Percentiles rank a stretch among this genome's conserved stretches.
Conservation (phyloP, 2,113 vertebrate genomes). For the Thunnus maccoyii region DNA sequence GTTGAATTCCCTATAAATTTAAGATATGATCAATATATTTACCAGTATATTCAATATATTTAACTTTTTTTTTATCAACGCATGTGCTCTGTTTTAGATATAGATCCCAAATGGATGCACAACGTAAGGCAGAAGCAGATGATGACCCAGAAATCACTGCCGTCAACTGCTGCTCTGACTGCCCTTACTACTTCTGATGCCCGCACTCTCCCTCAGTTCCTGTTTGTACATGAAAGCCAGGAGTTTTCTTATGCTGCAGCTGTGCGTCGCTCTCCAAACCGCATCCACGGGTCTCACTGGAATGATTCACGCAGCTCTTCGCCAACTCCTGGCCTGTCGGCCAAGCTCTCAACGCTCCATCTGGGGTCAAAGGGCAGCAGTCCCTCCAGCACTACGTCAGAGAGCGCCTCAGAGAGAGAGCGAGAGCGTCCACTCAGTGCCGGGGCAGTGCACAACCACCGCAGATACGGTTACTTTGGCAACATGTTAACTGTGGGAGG, state of each 20-base stretch:
- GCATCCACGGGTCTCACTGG: slow-evolving; percentile 79
- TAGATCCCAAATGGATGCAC: slow-evolving; percentile 90
- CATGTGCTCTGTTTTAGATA: slow-evolving; percentile 65
- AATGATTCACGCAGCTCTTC: slow-evolving; percentile 90
- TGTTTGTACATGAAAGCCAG: slow-evolving; percentile 87
- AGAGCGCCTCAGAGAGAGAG: slow-evolving; percentile 89
- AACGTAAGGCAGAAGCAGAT: slow-evolving; percentile 87
- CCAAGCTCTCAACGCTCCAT: slow-evolving; percentile 89
- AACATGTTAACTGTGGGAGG: slow-evolving; percentile 64
- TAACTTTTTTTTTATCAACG: neutral
- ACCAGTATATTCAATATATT: neutral
- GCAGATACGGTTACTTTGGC: slow-evolving; percentile 76
- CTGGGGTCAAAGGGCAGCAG: slow-evolving; percentile 95
- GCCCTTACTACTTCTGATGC: slow-evolving; percentile 85
- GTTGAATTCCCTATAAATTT: neutral
- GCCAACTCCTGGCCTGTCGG: slow-evolving; percentile 85
- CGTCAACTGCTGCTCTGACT: slow-evolving; percentile 55
- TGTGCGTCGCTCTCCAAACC: slow-evolving; percentile 86
- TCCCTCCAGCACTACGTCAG: slow-evolving; percentile 92
- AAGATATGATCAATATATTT: neutral
- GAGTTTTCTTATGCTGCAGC: slow-evolving; percentile 92
- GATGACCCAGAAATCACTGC: slow-evolving; percentile 79
- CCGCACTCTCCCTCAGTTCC: slow-evolving; percentile 86
- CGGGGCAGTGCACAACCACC: slow-evolving; percentile 65
- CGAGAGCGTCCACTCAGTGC: slow-evolving; percentile 82